Evolutionary conservation across 2,113 vertebrate genomes (phyloP).

Genomic region (Actenoides hombroni): DNA sequence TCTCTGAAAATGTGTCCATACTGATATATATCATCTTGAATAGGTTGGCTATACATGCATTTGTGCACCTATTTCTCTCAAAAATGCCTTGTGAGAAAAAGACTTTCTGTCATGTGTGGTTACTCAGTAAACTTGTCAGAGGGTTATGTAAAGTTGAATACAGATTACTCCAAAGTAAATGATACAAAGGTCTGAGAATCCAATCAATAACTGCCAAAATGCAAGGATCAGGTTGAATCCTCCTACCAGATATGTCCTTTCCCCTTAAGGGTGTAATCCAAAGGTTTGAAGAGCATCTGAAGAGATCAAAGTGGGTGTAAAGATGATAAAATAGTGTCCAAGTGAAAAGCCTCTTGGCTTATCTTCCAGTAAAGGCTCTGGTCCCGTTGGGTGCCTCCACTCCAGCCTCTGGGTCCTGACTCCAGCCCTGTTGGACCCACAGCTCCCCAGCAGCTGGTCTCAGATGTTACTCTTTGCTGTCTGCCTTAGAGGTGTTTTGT

Average conservation of each 20-base stretch:
- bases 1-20: too few species aligned
- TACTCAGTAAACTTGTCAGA: too few species aligned
- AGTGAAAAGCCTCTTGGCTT: not conserved
- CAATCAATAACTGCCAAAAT: too few species aligned
- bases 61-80: too few species aligned
- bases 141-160: too few species aligned
- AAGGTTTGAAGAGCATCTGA: not conserved
- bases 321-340: not conserved
- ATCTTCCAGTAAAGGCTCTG: not conserved
- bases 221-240: too few species aligned
- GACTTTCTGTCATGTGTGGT: too few species aligned
- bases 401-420: not conserved
- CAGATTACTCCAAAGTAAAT: too few species aligned
- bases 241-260: not conserved
- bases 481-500: not conserved
- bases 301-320: not conserved
- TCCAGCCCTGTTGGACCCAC: not conserved
- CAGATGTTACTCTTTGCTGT: not conserved
- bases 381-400: accelerated
- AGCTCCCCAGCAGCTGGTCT: not conserved
- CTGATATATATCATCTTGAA: too few species aligned
- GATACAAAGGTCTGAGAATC: too few species aligned
- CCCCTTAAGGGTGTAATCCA: not conserved
- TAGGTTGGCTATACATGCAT: too few species aligned
- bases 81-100: too few species aligned